Conservation (phyloP, 2,797 vertebrate genomes). For the Chrosomus eos region DNA sequence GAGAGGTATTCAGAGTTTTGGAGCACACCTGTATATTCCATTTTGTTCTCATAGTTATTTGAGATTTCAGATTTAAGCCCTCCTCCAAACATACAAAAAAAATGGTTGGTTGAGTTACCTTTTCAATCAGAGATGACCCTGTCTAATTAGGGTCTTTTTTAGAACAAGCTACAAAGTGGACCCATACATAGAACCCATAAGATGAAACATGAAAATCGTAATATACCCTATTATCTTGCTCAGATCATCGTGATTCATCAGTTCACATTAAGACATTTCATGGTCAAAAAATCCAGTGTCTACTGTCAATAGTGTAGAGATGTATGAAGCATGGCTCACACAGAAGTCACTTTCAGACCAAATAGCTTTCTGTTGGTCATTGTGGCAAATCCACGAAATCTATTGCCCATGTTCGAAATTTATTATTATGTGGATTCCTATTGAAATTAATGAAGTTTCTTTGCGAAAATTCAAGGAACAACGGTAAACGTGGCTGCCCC, state of each 20-base stretch:
- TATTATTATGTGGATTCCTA: background rate
- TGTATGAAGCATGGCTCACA: background rate
- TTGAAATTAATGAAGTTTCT: background rate
- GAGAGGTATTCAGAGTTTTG: background rate
- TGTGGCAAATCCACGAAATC: background rate
- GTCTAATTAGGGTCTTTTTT: background rate
- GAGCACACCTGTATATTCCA: background rate
- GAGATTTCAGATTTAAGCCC: background rate
- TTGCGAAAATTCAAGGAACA: too few relatives aligned
- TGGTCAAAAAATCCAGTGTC: background rate
- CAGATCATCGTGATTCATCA: background rate
- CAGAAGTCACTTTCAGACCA: background rate
- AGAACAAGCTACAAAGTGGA: background rate
- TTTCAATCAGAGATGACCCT: constrained; percentile 2
- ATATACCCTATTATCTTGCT: background rate
- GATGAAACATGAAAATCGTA: background rate
- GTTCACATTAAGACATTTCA: background rate
- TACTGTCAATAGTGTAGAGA: background rate
- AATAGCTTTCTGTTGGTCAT: background rate
- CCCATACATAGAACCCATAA: background rate
- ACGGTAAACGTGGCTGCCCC: background rate
- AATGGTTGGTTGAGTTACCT: background rate
- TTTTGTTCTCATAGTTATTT: background rate
- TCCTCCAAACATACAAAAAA: background rate
- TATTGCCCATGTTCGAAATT: background rate